Evolutionary conservation across 2,113 vertebrate species (phyloP).

Genomic region (Leuciscus idus): DNA sequence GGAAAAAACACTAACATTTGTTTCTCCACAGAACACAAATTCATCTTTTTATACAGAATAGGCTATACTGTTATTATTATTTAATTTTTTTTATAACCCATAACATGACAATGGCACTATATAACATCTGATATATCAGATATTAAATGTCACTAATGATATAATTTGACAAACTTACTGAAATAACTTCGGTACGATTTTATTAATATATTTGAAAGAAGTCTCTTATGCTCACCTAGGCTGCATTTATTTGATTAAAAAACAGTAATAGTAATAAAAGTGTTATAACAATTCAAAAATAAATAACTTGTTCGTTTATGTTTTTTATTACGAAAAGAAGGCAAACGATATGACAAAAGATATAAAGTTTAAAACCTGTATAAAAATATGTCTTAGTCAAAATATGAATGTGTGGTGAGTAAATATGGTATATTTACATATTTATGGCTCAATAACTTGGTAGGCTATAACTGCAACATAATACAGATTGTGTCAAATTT

Average conservation of each 20-base stretch:
- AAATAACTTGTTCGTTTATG: not conserved
- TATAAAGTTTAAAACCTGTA: not conserved
- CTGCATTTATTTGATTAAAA: not conserved
- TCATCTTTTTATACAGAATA: not conserved
- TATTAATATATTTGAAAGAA: not conserved
- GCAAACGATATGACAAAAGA: not conserved
- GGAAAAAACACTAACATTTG: not conserved
- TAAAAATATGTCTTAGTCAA: not conserved
- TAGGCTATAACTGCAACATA: not conserved
- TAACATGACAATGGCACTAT: not conserved
- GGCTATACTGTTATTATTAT: not conserved
- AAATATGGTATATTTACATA: not conserved
- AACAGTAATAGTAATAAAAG: not conserved
- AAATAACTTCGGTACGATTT: not conserved
- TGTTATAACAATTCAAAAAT: not conserved
- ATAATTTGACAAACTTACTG: not conserved
- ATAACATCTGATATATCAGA: not conserved
- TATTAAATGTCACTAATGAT: not conserved
- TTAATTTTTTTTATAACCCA: not conserved
- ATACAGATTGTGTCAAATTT: conserved; percentile 13
- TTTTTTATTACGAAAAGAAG: not conserved
- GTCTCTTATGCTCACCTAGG: too few relatives aligned
- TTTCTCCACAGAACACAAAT: not conserved
- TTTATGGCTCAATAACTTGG: not conserved
- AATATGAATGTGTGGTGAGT: not conserved